Evolutionary conservation across 2,113 vertebrate species (phyloP), one percentile per base, ranked within the genome.

Genomic region (Zosterops japonicus): DNA sequence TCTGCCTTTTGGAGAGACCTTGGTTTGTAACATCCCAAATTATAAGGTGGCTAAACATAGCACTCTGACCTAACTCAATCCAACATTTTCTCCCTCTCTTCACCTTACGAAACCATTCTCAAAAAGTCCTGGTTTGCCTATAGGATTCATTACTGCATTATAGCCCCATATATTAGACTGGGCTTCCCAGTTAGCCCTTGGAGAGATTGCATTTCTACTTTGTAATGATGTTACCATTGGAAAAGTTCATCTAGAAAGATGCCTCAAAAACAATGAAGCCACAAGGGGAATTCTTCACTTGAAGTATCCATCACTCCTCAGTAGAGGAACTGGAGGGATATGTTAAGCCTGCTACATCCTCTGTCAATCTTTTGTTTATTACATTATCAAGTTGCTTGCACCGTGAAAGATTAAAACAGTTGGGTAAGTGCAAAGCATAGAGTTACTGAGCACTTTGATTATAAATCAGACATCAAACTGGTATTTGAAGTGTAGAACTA

Each of bases 391-490:
- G 85, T 35, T n/a, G 23, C 86, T 94, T 92, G 83, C 50, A 33
- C 90, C 87, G 89, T 72, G 70, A 94, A 95, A 97, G 93, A 97
- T 96, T 95, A 91, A 93, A 96, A 75, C 92, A 87, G 74, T 83
- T 90, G 93, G 82, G 91, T 60, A 69, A 97, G 83, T 47, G 80
- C 96, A 94, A 84, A 87, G 87, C 69, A 46, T 6, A 31, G 55
- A 41, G 63, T 74, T 67, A 68, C 41, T 4, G 25, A 75, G 67
- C 70, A 49, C 93, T 93, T 39, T 82, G 95, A 92, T 82, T 76
- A 11, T 36, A 90, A 91, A 80, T 67, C 86, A 94, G 93, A 96
- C 83, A 96, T 96, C 96, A 97, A 93, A 94, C 88, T 81, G 61
- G 78, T 72, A 94, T 96, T 92, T 93, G 95, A 92, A 95, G 89